A percentile compares a stretch with the other conserved stretches of the same genome.
These are phyloP conservation scores for Tolmerus cingulatus DNA, from an alignment of 2,888 invertebrate genomes.

Conservation along the genomic window DNA sequence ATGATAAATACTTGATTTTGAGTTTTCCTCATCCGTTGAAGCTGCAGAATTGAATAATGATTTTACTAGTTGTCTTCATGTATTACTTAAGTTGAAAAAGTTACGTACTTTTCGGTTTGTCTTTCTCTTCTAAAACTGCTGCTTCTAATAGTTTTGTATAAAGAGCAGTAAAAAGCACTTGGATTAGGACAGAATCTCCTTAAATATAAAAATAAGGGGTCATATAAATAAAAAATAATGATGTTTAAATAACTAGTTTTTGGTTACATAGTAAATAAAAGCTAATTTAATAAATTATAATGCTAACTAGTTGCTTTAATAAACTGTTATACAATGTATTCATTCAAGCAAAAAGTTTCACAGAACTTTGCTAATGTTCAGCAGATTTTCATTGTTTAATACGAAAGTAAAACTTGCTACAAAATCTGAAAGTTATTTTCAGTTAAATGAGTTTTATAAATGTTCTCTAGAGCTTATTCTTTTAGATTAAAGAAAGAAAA, in stretches of 20 bases:
- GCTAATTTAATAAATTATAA: background rate
- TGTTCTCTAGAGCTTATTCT: no score
- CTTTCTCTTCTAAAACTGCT: constrained; percentile 56
- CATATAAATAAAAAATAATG: background rate
- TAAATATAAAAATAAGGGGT: background rate
- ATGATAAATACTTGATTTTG: constrained; percentile 69
- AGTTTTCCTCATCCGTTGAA: constrained; percentile 51
- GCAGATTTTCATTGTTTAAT: no score
- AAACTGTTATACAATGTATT: no score
- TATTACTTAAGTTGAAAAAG: background rate
- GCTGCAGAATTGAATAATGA: background rate
- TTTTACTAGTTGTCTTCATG: background rate
- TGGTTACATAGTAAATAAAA: background rate
- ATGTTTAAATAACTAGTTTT: background rate
- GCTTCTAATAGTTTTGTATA: constrained; percentile 73
- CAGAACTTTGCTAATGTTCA: no score
- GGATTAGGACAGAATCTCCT: constrained; percentile 73
- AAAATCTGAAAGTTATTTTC: no score
- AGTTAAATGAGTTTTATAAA: no score
- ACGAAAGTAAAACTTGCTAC: no score
- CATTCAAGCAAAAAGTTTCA: no score
- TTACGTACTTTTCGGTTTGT: constrained; percentile 34
- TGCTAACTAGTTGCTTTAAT: no score
- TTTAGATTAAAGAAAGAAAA: no score
- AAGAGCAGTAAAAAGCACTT: constrained; percentile 73